Percentiles rank a stretch among this genome's conserved stretches.
Evolutionary conservation across 1,140 invertebrate species (phyloP).

Genomic region (Tetragonula clypearis): DNA sequence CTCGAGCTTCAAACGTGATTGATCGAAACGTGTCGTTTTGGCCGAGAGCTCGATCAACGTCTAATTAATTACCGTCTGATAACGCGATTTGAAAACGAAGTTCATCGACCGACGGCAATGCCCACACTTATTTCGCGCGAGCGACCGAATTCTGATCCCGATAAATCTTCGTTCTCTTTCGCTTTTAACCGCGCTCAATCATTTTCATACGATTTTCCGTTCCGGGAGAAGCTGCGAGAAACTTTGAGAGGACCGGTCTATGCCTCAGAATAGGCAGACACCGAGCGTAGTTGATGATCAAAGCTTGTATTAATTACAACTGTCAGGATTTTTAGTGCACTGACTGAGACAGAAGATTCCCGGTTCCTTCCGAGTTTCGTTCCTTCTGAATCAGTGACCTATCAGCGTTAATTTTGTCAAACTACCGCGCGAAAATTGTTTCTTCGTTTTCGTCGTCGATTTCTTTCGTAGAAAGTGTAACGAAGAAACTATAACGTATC

Average conservation of each 20-base stretch:
- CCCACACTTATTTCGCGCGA: not conserved
- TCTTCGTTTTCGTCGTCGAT: not conserved
- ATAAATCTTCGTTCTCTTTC: not conserved
- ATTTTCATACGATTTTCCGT: constrained; percentile 31
- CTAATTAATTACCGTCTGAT: constrained; percentile 14
- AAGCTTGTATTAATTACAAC: constrained; percentile 77
- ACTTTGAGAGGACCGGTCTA: constrained; percentile 62
- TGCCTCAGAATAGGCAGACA: constrained; percentile 58
- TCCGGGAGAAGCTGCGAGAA: constrained; percentile 23
- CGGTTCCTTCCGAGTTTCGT: constrained; percentile 50
- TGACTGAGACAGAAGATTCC: constrained; percentile 55
- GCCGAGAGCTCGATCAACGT: not conserved
- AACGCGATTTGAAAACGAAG: not conserved
- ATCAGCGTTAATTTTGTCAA: too few species aligned
- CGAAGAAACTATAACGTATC: too few species aligned
- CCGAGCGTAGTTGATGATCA: constrained; percentile 71
- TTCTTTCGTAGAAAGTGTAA: too few species aligned
- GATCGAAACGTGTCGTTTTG: not conserved
- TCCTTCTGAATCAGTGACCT: constrained; percentile 28
- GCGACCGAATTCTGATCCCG: too few species aligned
- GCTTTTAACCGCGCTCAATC: not conserved
- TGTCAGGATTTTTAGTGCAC: constrained; percentile 65
- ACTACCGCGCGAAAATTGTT: not conserved
- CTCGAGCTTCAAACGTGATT: not conserved
- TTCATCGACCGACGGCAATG: not conserved